Evolutionary conservation across 2,888 invertebrate genomes (phyloP).

Genomic region (Pyrgus malvae): DNA sequence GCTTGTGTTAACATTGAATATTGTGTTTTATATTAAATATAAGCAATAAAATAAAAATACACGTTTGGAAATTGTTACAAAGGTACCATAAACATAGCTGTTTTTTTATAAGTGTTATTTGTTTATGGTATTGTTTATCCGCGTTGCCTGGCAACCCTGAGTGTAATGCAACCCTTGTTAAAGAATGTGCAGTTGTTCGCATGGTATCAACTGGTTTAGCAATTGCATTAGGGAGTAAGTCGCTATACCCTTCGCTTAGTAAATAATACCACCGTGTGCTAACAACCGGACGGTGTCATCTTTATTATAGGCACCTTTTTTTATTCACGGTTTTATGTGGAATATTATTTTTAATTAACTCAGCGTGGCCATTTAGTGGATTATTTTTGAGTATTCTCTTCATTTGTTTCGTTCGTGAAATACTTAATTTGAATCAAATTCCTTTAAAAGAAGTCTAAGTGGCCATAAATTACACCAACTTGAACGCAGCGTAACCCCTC

Average conservation of each 20-base stretch:
- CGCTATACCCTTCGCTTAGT: slow-evolving; percentile 36
- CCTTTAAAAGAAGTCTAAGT: too few relatives aligned
- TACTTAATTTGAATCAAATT: too few relatives aligned
- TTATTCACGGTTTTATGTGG: slow-evolving; percentile 1
- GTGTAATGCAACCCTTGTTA: slow-evolving; percentile 72
- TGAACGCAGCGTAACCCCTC: not conserved
- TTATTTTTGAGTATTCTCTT: too few relatives aligned
- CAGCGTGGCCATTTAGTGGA: slow-evolving; percentile 17
- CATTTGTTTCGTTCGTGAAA: too few relatives aligned
- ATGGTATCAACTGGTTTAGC: slow-evolving; percentile 68
- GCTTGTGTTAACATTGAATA: too few relatives aligned
- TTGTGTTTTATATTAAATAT: too few relatives aligned
- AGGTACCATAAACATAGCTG: not conserved
- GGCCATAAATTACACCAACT: too few relatives aligned
- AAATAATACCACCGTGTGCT: slow-evolving; percentile 42
- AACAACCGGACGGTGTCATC: slow-evolving; percentile 23
- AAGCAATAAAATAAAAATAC: not conserved
- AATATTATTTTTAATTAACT: slow-evolving; percentile 32
- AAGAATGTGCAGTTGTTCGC: slow-evolving; percentile 73
- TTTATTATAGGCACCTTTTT: slow-evolving; percentile 20
- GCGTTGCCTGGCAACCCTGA: slow-evolving; percentile 26
- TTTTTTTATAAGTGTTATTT: not conserved
- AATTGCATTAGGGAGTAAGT: slow-evolving; percentile 52
- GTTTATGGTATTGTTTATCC: not conserved
- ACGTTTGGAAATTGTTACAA: not conserved